These are phyloP conservation scores for Ctenomys sociabilis DNA, from an alignment of 2,113 vertebrate genomes.

Conservation along the genomic window DNA sequence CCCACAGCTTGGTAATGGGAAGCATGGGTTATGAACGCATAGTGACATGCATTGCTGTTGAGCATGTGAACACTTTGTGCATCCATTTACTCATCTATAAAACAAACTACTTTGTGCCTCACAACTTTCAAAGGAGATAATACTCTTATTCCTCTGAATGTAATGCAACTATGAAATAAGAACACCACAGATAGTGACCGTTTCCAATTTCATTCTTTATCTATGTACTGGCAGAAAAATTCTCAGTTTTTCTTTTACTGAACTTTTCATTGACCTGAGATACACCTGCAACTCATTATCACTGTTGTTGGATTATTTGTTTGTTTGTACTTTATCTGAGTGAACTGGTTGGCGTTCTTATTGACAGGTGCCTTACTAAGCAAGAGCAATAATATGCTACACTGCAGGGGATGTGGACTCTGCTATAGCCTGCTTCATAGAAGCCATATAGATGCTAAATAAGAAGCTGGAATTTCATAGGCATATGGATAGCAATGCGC, in stretches of 20 bases:
- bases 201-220: not conserved
- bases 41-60: not conserved
- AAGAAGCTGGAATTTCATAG: not conserved
- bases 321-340: not conserved
- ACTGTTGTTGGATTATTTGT: not conserved
- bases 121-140: not conserved
- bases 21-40: not conserved
- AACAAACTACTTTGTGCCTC: not conserved
- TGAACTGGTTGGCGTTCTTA: not conserved
- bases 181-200: not conserved
- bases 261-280: not conserved
- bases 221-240: not conserved
- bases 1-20: not conserved
- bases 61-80: not conserved
- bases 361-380: not conserved
- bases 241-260: not conserved
- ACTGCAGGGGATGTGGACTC: not conserved
- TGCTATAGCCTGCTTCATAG: not conserved
- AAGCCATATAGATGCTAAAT: not conserved
- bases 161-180: not conserved
- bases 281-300: not conserved
- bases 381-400: not conserved
- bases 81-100: not conserved
- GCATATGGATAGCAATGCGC: not conserved
- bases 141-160: not conserved